Conservation (phyloP, 1,140 invertebrate species). For the Drosophila bifasciata region DNA sequence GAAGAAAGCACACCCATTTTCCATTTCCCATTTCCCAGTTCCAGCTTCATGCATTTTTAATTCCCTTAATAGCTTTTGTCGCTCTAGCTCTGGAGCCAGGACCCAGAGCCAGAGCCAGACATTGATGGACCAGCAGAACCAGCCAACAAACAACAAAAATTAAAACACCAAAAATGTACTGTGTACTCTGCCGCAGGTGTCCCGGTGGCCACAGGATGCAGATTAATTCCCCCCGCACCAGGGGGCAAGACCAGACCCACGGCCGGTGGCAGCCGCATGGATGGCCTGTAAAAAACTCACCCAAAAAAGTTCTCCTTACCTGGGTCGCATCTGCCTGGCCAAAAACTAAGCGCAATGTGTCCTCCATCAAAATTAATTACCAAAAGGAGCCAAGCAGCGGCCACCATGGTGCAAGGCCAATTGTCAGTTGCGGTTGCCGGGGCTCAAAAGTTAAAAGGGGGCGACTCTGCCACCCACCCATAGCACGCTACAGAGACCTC, state of each 20-base stretch:
- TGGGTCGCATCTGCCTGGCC: conserved; percentile 55
- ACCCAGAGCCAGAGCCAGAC: conserved; percentile 56
- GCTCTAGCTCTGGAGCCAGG: conserved; percentile 28
- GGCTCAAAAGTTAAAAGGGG: conserved; percentile 82
- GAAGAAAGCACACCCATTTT: conserved; percentile 18
- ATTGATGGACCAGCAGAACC: conserved; percentile 75
- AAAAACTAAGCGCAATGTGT: conserved; percentile 77
- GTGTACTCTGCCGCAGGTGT: conserved; percentile 32
- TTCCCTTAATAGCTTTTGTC: conserved; percentile 81
- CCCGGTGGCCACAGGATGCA: conserved; percentile 51
- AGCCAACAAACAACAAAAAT: conserved; percentile 52
- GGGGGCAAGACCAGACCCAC: no score
- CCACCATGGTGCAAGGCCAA: conserved; percentile 59
- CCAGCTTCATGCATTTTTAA: conserved; percentile 82
- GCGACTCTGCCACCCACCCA: conserved; percentile 42
- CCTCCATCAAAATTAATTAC: conserved; percentile 84
- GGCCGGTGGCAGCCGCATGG: no score
- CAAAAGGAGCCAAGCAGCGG: conserved; percentile 52
- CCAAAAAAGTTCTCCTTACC: conserved; percentile 65
- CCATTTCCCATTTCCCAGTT: conserved; percentile 38
- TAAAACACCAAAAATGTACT: conserved; percentile 67
- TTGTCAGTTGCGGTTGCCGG: conserved; percentile 45
- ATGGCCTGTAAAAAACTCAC: conserved; percentile 47
- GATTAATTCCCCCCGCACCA: conserved; percentile 50
- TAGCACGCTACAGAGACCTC: conserved; percentile 1